Base-by-base conservation (phyloP, 2,888 invertebrate species). In the Caenorhabditis becei region DNA sequence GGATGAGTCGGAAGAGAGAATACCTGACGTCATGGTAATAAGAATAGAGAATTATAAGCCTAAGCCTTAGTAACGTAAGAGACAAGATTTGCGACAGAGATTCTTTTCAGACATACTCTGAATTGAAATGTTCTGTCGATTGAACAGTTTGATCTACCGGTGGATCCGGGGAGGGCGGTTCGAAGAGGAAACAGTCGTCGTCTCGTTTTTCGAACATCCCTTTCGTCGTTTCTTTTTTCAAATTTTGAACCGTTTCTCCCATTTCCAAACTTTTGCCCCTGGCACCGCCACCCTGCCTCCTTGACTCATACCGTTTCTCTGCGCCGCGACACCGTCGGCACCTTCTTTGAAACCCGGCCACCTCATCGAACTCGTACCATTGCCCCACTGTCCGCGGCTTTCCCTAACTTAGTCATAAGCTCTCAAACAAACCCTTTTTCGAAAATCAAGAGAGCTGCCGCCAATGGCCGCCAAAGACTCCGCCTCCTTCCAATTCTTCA, bases 361-460 rank as follows among this genome's bases (percentile, higher is more conserved):
- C 47, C 47, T 47, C 47, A 47, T 47, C 47, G 47, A 63, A 44
- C 32, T 26, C 56, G 56, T 56, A 56, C 32, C 56, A 28, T 20
- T 63, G 54, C 49, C 70, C 70, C 37, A 70, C 54, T 18, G 35
- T 58, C 10, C 47, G 47, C 69, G 69, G 49, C 69, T 59, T 69
- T 59, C 69, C 51, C 51, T 59, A 59, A 69, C 47, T 72, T 72
- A 72, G 41, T 72, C 72, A 72, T 32, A n/a, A 26, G 16, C 47
- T 37, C 7, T 18, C 37, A 20, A 66, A 56, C 56, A 58, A 47
- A 41, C 51, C 16, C 18, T 23, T 18, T 37, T 70, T 71, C 35
- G 47, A 35, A 51, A 69, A 54, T 44, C 37, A 24, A 47, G 10
- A 32, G 16, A 23, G 16, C 26, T n/a, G n/a, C 37, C 70, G 49